Base-by-base conservation (phyloP, 2,113 vertebrate genomes). In the Dolichotis patagonum region DNA sequence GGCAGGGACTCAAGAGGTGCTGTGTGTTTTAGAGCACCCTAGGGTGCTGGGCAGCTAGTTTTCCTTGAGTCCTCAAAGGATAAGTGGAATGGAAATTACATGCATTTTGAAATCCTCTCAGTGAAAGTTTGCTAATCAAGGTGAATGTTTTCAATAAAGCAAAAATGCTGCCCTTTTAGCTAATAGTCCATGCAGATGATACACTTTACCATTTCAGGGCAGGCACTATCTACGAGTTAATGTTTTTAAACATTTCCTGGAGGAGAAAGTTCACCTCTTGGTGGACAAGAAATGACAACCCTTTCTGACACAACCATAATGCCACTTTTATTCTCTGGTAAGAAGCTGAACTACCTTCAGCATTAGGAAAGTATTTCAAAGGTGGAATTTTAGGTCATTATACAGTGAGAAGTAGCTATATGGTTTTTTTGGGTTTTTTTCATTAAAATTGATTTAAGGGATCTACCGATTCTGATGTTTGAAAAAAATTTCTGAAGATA, bases 241-340 rank as follows among this genome's bases (percentile, higher is more conserved):
- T 63, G 99, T 99, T 97, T 99, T 99, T 97, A 99, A 96, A 99
- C 99, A 99, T 99, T 99, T 98, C 99, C 99, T 3, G 99, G 99
- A 96, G 99, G 99, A 81, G 97, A 99, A 97, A 99, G 99, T 98
- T 90, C 96, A 82, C 99, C 99, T 7, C 98, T 99, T 58, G 98
- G 99, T 88, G 99, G 99, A 95, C 99, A 99, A 98, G 99, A 99
- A 98, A 99, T 99, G 98, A 99, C 99, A 10, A 99, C 99, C 0
- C 98, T 99, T 94, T 98, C 95, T 20, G 99, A 99, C 17, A 98
- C 97, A 80, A 99, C 99, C 17, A 98, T 98, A 0, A 96, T 98
- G 8, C 38, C 98, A 41, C 6, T 98, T 77, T 89, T 98, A 73
- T 73, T 93, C 69, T 91, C 98, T 96, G 99, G 99, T 99, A 99